A percentile compares a stretch with the other conserved stretches of the same genome.
phyloP scores from a whole-genome alignment of 2,888 invertebrate genomes.

The Tuta absoluta region DNA sequence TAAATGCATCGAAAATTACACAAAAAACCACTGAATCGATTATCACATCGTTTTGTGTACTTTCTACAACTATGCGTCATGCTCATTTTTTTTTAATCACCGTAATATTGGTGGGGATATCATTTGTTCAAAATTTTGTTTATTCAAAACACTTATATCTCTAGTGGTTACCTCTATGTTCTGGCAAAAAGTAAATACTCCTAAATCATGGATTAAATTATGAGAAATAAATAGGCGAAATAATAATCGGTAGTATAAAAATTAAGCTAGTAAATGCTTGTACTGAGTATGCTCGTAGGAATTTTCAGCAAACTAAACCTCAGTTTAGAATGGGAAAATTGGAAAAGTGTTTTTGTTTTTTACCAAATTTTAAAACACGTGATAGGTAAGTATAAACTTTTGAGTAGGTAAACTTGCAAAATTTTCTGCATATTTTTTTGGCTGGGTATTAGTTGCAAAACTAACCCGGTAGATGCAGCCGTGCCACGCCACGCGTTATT shows the following conservation, averaged over 20 bases:
- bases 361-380: no score
- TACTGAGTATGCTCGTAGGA: constrained; percentile 53
- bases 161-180: constrained; percentile 57
- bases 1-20: constrained; percentile 74
- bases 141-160: constrained; percentile 46
- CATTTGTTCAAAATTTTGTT: constrained; percentile 40
- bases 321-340: constrained; percentile 62
- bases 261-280: constrained; percentile 54
- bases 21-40: constrained; percentile 60
- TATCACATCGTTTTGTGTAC: constrained; percentile 77
- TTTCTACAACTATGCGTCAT: constrained; percentile 39
- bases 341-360: constrained; percentile 14
- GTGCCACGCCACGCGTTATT: no score
- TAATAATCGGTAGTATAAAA: constrained; percentile 10
- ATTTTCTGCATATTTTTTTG: no score
- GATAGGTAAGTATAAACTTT: no score
- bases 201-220: constrained; percentile 25
- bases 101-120: constrained; percentile 56
- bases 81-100: constrained; percentile 25
- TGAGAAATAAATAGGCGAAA: constrained; percentile 26
- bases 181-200: constrained; percentile 54
- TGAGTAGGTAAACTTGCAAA: no score
- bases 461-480: no score
- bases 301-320: constrained; percentile 61
- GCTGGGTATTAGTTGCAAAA: no score